Percentiles rank a stretch among this genome's conserved stretches.
Evolutionary conservation across 1,140 invertebrate species (phyloP).

Genomic region (Lamellibrachia luymesi): DNA sequence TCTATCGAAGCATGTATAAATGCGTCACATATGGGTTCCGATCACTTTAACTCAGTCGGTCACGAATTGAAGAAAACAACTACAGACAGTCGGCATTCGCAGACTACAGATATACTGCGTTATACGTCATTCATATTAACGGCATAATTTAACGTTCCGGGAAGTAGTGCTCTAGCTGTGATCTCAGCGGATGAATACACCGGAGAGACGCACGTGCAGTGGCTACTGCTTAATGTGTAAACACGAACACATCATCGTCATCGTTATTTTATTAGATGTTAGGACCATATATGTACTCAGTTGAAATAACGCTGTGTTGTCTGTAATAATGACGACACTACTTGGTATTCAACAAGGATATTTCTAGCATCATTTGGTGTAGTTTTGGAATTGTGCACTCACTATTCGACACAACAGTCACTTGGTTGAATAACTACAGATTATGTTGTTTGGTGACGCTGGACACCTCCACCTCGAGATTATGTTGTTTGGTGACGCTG

Average conservation of each 20-base stretch:
- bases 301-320: not conserved
- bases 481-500: too few relatives aligned
- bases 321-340: too few relatives aligned
- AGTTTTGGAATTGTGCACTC: too few relatives aligned
- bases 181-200: not conserved
- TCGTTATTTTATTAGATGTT: not conserved
- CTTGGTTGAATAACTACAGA: too few relatives aligned
- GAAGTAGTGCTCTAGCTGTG: not conserved
- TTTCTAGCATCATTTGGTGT: too few relatives aligned
- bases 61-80: not conserved
- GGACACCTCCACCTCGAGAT: too few relatives aligned
- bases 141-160: not conserved
- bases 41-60: not conserved
- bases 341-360: too few relatives aligned
- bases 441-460: too few relatives aligned
- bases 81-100: not conserved
- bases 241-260: not conserved
- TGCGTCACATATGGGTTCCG: not conserved
- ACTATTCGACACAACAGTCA: too few relatives aligned
- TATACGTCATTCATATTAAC: not conserved
- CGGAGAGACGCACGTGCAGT: not conserved
- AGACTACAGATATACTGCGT: not conserved
- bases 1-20: not conserved
- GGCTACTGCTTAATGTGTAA: too few relatives aligned
- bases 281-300: not conserved